Conservation (phyloP, 1,140 invertebrate genomes). For the Argopecten irradians region DNA sequence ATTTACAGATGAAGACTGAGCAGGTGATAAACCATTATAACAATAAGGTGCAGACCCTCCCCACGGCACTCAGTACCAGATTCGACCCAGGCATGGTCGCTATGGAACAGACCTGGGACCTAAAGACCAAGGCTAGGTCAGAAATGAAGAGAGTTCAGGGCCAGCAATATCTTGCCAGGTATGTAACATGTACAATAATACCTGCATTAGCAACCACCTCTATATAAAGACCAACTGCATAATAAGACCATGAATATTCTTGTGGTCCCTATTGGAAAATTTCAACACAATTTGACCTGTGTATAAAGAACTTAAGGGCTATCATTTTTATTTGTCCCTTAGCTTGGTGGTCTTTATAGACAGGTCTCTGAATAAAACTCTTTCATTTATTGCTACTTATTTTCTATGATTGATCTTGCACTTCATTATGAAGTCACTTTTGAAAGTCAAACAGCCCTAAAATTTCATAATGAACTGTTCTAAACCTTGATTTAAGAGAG, state of each 20-base stretch:
- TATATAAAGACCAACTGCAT: too few relatives aligned
- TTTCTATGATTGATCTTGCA: not conserved
- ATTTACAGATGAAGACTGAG: constrained; percentile 66
- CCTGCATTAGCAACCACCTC: too few relatives aligned
- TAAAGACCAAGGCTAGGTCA: constrained; percentile 48
- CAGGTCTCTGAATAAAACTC: not conserved
- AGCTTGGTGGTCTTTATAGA: too few relatives aligned
- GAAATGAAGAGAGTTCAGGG: constrained; percentile 36
- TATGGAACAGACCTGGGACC: constrained; percentile 64
- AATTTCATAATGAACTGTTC: too few relatives aligned
- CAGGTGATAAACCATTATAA: constrained; percentile 71
- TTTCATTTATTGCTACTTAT: not conserved
- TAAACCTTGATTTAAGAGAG: too few relatives aligned
- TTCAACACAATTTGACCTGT: too few relatives aligned
- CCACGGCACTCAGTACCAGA: constrained; percentile 56
- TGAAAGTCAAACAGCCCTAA: too few relatives aligned
- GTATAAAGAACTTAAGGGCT: too few relatives aligned
- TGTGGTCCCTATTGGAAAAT: too few relatives aligned
- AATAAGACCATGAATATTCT: too few relatives aligned
- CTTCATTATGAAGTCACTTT: not conserved
- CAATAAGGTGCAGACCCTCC: constrained; percentile 71
- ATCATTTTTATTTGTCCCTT: too few relatives aligned
- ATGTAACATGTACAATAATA: too few relatives aligned
- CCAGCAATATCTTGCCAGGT: constrained; percentile 43
- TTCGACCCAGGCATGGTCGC: constrained; percentile 46